A percentile compares a stretch with the other conserved stretches of the same genome.
Evolutionary conservation across 2,797 vertebrate genomes (phyloP).

Genomic region (Naso thynnoides): DNA sequence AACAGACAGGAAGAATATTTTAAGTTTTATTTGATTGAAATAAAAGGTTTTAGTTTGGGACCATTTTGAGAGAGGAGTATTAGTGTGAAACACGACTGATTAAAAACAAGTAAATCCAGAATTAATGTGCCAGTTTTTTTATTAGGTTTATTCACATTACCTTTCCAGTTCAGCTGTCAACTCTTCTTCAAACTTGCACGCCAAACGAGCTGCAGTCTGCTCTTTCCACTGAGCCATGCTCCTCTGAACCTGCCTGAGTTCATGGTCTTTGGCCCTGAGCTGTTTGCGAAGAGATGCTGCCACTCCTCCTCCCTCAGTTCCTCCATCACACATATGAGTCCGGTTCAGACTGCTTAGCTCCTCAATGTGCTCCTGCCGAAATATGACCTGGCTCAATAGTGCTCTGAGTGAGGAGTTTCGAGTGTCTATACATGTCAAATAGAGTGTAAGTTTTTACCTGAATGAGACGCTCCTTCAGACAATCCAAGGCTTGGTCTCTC

Average conservation of each 20-base stretch:
- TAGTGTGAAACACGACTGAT: background rate
- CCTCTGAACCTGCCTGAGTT: conserved; percentile 81
- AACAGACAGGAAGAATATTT: conserved; percentile 3
- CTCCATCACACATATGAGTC: conserved; percentile 54
- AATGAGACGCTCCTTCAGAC: conserved; percentile 74
- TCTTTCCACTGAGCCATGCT: conserved; percentile 83
- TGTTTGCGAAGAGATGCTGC: conserved; percentile 75
- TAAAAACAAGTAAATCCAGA: background rate
- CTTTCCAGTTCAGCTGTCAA: conserved; percentile 81
- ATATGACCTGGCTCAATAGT: background rate
- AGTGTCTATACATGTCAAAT: background rate
- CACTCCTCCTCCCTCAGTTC: conserved; percentile 43
- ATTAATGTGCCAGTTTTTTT: background rate
- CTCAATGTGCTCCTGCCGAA: conserved; percentile 84
- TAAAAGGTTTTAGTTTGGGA: background rate
- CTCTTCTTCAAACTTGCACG: conserved; percentile 82
- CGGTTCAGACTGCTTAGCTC: conserved; percentile 81
- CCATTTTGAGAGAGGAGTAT: background rate
- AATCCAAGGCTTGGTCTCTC: conserved; percentile 70
- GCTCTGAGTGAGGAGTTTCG: background rate
- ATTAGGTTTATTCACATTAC: conserved; percentile 56
- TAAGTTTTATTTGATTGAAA: background rate
- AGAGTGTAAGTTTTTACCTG: conserved; percentile 65
- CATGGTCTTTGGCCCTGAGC: conserved; percentile 80
- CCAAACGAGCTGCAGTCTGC: conserved; percentile 75